These are phyloP conservation scores for Lagopus leucura DNA, from an alignment of 2,113 vertebrate species.

Conservation along the genomic window DNA sequence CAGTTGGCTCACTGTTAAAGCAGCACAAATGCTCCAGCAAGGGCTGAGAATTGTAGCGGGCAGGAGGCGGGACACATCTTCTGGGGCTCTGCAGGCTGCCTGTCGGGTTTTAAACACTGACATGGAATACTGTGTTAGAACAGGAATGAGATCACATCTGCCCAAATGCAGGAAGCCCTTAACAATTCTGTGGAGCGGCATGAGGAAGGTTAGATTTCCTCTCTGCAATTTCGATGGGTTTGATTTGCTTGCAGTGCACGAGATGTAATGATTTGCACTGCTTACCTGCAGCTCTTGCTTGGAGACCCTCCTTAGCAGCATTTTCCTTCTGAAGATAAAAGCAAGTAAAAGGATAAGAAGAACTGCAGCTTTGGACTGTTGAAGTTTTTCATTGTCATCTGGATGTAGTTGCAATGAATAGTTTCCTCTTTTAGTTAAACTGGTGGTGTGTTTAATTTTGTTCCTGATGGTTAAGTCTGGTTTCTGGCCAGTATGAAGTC, in stretches of 20 bases:
- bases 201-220: neutral
- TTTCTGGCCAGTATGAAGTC: neutral
- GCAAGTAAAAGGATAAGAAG: fast-evolving
- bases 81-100: neutral
- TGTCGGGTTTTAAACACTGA: neutral
- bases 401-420: neutral
- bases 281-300: neutral
- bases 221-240: neutral
- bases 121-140: neutral
- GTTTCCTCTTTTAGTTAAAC: neutral
- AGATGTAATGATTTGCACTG: neutral
- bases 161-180: neutral
- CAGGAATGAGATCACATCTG: neutral
- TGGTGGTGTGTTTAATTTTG: neutral
- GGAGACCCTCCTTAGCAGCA: neutral
- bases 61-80: neutral
- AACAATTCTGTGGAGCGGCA: neutral
- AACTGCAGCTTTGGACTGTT: fast-evolving
- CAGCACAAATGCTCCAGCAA: neutral
- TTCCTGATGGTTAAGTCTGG: neutral
- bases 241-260: neutral
- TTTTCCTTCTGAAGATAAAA: neutral
- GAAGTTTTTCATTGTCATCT: neutral
- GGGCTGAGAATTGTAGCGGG: neutral
- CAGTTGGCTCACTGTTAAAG: neutral